These are phyloP conservation scores for Scolopax mira DNA, from an alignment of 2,113 vertebrate genomes.

Conservation along the genomic window DNA sequence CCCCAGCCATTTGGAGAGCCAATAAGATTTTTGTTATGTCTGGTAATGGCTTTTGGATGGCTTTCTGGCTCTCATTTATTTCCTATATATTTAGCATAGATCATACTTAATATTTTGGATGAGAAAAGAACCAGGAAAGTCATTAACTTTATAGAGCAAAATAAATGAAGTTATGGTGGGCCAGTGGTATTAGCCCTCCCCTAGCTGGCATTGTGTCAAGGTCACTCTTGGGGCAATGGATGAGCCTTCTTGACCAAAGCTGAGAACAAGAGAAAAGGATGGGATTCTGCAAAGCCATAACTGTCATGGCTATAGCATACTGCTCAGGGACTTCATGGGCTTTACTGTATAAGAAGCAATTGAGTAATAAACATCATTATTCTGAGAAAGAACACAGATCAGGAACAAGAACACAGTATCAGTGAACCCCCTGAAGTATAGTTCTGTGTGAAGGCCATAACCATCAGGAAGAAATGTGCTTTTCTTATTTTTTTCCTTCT, in stretches of 20 bases:
- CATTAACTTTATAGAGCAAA: conserved; percentile 20
- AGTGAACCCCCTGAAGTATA: background rate
- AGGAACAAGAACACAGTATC: background rate
- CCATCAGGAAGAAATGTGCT: background rate
- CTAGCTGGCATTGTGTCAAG: background rate
- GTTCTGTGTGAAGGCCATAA: background rate
- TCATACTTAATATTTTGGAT: conserved; percentile 36
- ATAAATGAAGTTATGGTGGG: background rate
- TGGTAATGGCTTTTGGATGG: conserved; percentile 54
- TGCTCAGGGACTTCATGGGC: background rate
- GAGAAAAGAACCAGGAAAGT: conserved; percentile 19
- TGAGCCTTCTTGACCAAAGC: background rate
- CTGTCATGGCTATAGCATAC: background rate
- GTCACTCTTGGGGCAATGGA: background rate
- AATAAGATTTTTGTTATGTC: conserved; percentile 42
- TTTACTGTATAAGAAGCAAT: background rate
- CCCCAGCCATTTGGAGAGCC: background rate
- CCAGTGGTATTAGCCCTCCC: background rate
- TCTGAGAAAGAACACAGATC: background rate
- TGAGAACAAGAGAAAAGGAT: background rate
- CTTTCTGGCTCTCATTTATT: conserved; percentile 48
- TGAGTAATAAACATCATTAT: background rate
- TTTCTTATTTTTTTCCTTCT: background rate
- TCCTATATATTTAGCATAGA: conserved; percentile 55
- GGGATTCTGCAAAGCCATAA: background rate